phyloP scores from a whole-genome alignment of 2,888 invertebrate genomes.

The Leucoma salicis region DNA sequence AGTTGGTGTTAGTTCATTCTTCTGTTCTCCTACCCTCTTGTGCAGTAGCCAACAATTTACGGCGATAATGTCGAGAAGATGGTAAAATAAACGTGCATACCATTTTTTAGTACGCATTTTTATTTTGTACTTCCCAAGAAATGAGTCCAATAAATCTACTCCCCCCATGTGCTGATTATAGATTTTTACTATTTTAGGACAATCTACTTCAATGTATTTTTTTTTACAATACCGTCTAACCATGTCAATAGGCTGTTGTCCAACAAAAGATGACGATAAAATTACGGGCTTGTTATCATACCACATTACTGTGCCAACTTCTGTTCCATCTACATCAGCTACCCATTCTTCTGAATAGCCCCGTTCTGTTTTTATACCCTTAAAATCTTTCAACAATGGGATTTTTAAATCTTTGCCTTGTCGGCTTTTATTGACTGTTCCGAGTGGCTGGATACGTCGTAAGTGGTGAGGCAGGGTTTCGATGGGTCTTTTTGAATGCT shows the following conservation, averaged over 20 bases:
- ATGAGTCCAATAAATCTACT: slow-evolving; percentile 6
- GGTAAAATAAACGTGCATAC: slow-evolving; percentile 6
- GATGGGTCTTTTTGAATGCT: no score
- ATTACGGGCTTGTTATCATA: slow-evolving; percentile 5
- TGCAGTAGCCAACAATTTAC: not conserved
- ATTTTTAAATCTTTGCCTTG: not conserved
- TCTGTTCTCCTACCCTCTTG: not conserved
- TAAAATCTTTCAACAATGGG: not conserved
- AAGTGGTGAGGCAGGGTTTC: not conserved
- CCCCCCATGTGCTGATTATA: slow-evolving; percentile 6
- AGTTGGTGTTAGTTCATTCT: not conserved
- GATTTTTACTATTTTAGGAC: not conserved
- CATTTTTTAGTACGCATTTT: slow-evolving; percentile 10
- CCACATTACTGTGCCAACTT: slow-evolving; percentile 1
- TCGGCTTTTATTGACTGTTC: slow-evolving; percentile 2
- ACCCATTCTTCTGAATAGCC: slow-evolving; percentile 3
- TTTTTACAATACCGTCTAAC: slow-evolving; percentile 1
- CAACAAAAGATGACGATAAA: slow-evolving; percentile 1
- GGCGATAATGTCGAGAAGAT: not conserved
- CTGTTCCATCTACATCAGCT: not conserved
- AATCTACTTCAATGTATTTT: not conserved
- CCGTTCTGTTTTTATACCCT: slow-evolving; percentile 1
- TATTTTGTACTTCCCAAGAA: slow-evolving; percentile 9
- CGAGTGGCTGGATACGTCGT: not conserved
- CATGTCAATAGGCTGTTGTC: slow-evolving; percentile 1